These are phyloP conservation scores for Scrobipalpa costella DNA, from an alignment of 2,888 invertebrate species.

Conservation along the genomic window DNA sequence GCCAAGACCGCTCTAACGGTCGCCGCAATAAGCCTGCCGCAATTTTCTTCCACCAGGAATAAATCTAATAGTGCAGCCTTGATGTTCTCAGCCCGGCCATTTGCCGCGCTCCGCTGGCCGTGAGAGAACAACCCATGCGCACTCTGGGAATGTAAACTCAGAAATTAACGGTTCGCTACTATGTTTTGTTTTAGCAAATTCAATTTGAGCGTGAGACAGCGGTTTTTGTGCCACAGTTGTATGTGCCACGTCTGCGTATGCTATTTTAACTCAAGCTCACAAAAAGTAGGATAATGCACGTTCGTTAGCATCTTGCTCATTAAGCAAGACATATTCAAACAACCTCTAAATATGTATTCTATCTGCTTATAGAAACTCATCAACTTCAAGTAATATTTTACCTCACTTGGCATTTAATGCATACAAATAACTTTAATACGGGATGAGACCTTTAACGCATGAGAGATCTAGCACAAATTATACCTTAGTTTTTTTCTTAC, in stretches of 20 bases:
- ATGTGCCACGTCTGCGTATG: not conserved
- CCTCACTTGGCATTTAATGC: conserved; percentile 7
- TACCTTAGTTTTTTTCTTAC: not conserved
- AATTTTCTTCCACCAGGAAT: conserved; percentile 43
- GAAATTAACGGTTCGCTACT: conserved; percentile 14
- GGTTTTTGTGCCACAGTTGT: not conserved
- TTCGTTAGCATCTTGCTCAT: too few species aligned
- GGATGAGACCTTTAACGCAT: conserved; percentile 16
- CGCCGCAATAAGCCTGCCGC: conserved; percentile 43
- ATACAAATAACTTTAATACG: conserved; percentile 8
- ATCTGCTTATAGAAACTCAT: not conserved
- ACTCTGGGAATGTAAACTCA: conserved; percentile 10
- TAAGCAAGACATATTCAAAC: too few species aligned
- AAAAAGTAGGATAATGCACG: too few species aligned
- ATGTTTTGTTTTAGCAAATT: conserved; percentile 22
- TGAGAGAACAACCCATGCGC: conserved; percentile 19
- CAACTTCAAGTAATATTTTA: not conserved
- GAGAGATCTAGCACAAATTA: conserved; percentile 15
- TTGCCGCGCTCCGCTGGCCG: conserved; percentile 19
- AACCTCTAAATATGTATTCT: too few species aligned
- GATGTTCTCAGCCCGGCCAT: conserved; percentile 26
- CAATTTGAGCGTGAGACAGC: conserved; percentile 12
- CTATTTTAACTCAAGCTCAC: not conserved
- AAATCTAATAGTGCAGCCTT: conserved; percentile 37
- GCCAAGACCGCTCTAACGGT: conserved; percentile 59